phyloP scores from a whole-genome alignment of 1,140 invertebrate species.

The Drosophila melanica region DNA sequence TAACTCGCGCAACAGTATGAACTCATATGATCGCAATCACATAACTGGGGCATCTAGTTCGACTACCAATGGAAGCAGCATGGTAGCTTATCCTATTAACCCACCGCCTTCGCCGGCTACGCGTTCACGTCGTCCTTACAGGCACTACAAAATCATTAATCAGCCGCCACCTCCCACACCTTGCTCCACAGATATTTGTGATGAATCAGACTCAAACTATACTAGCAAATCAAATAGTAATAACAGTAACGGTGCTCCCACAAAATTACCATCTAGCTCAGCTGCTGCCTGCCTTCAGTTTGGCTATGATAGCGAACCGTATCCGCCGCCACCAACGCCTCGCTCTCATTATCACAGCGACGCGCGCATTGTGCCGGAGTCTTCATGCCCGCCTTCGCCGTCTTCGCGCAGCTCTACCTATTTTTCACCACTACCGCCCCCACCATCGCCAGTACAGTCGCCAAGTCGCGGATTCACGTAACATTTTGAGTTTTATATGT shows the following conservation, averaged over 20 bases:
- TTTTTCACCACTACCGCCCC: constrained; percentile 90
- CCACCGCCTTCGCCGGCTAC: constrained; percentile 95
- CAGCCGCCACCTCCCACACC: constrained; percentile 96
- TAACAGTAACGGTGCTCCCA: constrained; percentile 75
- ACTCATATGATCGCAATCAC: constrained; percentile 91
- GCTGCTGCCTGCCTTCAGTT: constrained; percentile 83
- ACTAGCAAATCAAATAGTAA: constrained; percentile 84
- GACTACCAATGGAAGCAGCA: constrained; percentile 86
- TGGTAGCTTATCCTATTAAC: constrained; percentile 86
- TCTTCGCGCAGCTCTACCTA: constrained; percentile 90
- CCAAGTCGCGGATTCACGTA: constrained; percentile 84
- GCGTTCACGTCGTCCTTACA: constrained; percentile 89
- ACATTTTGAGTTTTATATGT: constrained; percentile 82
- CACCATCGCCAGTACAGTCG: constrained; percentile 88
- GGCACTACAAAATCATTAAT: constrained; percentile 91
- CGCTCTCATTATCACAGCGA: constrained; percentile 90
- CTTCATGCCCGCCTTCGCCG: constrained; percentile 90
- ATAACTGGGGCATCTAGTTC: constrained; percentile 93
- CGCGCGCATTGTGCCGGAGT: constrained; percentile 84
- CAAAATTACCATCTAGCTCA: constrained; percentile 74
- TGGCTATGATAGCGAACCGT: constrained; percentile 88
- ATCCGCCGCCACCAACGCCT: constrained; percentile 93
- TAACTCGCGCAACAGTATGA: constrained; percentile 86
- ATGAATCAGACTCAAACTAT: constrained; percentile 92
- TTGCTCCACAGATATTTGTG: constrained; percentile 96